phyloP scores from a whole-genome alignment of 2,797 vertebrate species.

The Mycteria americana region DNA sequence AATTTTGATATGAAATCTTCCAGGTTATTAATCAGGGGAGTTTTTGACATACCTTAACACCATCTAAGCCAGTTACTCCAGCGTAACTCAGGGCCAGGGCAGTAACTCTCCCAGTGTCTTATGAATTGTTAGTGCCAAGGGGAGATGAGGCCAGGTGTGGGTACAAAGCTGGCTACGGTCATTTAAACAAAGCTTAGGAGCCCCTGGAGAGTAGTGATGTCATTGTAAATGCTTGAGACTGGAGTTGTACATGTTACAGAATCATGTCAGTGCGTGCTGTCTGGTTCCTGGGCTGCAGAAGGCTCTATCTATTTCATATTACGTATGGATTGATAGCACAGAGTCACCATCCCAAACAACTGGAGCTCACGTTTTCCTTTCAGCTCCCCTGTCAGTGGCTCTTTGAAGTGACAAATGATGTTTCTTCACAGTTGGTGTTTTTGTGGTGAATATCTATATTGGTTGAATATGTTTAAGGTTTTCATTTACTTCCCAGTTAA shows the following conservation, averaged over 20 bases:
- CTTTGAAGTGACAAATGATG: background rate
- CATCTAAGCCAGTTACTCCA: background rate
- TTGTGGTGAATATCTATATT: background rate
- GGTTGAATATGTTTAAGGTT: background rate
- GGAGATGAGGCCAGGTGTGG: background rate
- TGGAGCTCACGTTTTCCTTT: background rate
- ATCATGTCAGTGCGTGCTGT: accelerated
- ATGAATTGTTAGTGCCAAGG: background rate
- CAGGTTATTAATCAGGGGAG: background rate
- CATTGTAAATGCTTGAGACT: background rate
- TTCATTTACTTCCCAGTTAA: background rate
- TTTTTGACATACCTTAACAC: background rate
- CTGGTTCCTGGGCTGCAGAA: background rate
- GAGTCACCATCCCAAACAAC: background rate
- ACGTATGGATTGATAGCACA: background rate
- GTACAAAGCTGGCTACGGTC: background rate
- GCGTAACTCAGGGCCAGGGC: background rate
- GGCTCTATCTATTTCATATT: background rate
- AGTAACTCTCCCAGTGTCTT: background rate
- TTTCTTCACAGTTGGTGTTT: background rate
- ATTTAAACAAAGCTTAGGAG: background rate
- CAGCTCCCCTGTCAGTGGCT: background rate
- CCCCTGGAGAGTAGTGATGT: background rate
- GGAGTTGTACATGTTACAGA: background rate
- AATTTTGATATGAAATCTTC: background rate